Base-by-base conservation (phyloP, 2,113 vertebrate genomes). In the Nematolebias whitei region DNA sequence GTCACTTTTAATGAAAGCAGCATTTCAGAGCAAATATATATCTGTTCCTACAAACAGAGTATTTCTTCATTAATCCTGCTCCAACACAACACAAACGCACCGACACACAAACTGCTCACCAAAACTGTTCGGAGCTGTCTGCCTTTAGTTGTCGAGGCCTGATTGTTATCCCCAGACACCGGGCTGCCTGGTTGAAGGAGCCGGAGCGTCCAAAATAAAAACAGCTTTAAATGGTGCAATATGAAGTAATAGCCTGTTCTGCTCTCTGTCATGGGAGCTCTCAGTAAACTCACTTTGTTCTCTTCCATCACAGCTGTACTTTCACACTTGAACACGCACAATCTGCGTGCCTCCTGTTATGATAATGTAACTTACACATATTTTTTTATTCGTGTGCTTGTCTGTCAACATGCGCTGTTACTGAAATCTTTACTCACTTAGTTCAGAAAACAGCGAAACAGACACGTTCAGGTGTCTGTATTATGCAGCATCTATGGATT, bases 191-290 rank as follows among this genome's bases (percentile, higher is more conserved):
- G 68, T 75, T 63, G 72, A 83, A 77, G 55, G 51, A 85, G 72
- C 66, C 50, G 69, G 54, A 79, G 73, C 88, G 84, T 78, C 84
- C 79, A 79, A 86, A 89, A 88, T 87, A 88, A 83, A 88, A 88
- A 86, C 83, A 79, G 68, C 78, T 76, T n/a, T 80, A 87, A 90
- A 88, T 89, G 87, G 80, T 82, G 88, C 88, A 90, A 89, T 89
- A 87, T 89, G 85, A 81, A 87, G 89, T 87, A 89, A 91, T 84
- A 84, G 76, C 78, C 78, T 70, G 72, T 80, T 87, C 80, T 78
- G 64, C 65, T 83, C 68, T 19, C 77, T 79, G 86, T 87, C 88
- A 83, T 52, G 80, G 79, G 86, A 85, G 72, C 79, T 71, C 77
- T 87, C 75, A 69, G 68, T 49, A 85, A 81, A 84, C 86, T 77